phyloP scores from a whole-genome alignment of 2,797 vertebrate genomes.

The Spinus pinus region DNA sequence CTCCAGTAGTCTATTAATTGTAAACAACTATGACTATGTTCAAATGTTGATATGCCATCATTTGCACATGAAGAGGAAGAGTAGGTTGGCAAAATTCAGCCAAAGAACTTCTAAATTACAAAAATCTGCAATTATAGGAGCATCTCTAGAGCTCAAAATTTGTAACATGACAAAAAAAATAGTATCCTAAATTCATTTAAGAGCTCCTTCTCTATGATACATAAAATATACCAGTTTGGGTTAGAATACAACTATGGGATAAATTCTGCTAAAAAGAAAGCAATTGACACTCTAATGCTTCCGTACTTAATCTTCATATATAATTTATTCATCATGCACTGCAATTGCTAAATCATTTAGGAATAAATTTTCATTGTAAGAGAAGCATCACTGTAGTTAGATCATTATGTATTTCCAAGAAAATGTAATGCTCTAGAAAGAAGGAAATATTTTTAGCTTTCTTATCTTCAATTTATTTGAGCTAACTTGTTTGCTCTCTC shows the following conservation, averaged over 20 bases:
- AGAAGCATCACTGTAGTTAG: slow-evolving; percentile 44
- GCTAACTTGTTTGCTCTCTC: background rate
- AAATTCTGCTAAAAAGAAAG: slow-evolving; percentile 46
- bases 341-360: slow-evolving; percentile 74
- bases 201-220: background rate
- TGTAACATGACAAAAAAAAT: background rate
- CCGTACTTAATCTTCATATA: slow-evolving; percentile 74
- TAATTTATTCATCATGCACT: slow-evolving; percentile 72
- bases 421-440: background rate
- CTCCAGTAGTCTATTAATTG: background rate
- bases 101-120: background rate
- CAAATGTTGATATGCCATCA: background rate
- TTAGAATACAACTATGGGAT: background rate
- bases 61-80: background rate
- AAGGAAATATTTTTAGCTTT: slow-evolving; percentile 38
- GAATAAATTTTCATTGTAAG: slow-evolving; percentile 70
- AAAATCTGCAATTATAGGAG: background rate
- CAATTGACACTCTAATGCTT: slow-evolving; percentile 59
- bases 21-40: background rate
- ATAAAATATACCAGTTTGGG: background rate
- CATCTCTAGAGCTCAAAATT: background rate
- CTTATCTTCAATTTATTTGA: background rate
- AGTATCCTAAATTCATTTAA: background rate
- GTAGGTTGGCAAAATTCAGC: background rate
- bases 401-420: slow-evolving; percentile 58